Conservation (phyloP, 1,140 invertebrate genomes). For the Aphelenchoides fujianensis region DNA sequence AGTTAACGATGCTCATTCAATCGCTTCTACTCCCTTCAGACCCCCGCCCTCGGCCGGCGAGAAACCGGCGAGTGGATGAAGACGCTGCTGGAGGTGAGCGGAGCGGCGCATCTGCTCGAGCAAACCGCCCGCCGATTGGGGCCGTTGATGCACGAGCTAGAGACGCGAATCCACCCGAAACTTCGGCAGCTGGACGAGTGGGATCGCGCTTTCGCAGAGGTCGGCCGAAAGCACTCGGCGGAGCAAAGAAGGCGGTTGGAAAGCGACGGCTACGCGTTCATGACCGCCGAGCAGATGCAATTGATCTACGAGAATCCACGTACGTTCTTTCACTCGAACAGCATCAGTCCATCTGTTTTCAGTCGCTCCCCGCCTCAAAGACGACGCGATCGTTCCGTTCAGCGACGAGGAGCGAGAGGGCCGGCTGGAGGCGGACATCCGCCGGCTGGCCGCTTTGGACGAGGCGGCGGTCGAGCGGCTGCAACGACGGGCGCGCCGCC, state of each 20-base stretch:
- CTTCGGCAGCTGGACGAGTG: slow-evolving; percentile 1
- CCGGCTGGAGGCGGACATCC: neutral
- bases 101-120: neutral
- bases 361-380: neutral
- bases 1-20: neutral
- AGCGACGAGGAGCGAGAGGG: neutral
- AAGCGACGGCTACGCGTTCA: slow-evolving; percentile 12
- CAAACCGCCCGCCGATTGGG: neutral
- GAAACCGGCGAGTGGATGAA: slow-evolving; percentile 2
- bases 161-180: neutral
- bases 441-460: neutral
- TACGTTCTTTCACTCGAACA: neutral
- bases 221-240: neutral
- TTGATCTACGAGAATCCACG: slow-evolving; percentile 4
- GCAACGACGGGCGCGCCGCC: neutral
- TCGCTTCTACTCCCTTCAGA: neutral
- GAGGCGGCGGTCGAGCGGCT: neutral
- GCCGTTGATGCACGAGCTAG: neutral
- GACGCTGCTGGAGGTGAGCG: slow-evolving; percentile 4
- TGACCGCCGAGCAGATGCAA: neutral
- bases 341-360: neutral
- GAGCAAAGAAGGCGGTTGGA: neutral
- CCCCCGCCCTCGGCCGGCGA: slow-evolving; percentile 6
- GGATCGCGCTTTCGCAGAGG: neutral
- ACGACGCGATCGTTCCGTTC: neutral